Evolutionary conservation across 2,113 vertebrate species (phyloP).

Genomic region (Tichodroma muraria): DNA sequence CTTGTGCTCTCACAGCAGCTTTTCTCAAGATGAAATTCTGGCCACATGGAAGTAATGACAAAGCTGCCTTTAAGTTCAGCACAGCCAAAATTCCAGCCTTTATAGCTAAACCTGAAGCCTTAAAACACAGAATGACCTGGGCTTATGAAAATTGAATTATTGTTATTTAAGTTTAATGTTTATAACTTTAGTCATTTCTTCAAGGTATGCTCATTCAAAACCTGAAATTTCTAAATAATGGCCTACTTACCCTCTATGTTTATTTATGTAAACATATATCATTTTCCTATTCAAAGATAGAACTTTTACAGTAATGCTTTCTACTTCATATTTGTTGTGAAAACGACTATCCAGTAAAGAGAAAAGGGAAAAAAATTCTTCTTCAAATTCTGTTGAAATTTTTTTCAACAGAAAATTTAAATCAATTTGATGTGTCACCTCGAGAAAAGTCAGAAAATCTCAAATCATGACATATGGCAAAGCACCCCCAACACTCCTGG

Average conservation of each 20-base stretch:
- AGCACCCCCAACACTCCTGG: background rate
- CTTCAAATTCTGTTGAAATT: too few species aligned
- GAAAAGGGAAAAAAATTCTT: too few species aligned
- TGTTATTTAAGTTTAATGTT: background rate
- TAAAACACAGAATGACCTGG: background rate
- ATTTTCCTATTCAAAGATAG: background rate
- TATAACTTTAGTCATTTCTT: background rate
- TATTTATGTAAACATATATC: background rate
- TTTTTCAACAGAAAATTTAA: background rate
- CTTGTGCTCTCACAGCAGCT: background rate
- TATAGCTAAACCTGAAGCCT: background rate
- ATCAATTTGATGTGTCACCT: background rate
- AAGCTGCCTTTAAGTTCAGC: background rate
- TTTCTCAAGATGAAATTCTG: background rate
- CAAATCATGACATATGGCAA: background rate
- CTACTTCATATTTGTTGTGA: background rate
- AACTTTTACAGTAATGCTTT: background rate
- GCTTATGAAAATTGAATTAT: background rate
- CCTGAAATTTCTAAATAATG: background rate
- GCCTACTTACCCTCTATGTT: background rate
- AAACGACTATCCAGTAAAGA: background rate
- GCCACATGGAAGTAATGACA: background rate
- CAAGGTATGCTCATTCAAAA: background rate
- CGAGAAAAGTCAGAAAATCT: background rate
- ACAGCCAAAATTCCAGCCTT: background rate